Conservation (phyloP, 2,113 vertebrate species). For the Rhipidura dahli region DNA sequence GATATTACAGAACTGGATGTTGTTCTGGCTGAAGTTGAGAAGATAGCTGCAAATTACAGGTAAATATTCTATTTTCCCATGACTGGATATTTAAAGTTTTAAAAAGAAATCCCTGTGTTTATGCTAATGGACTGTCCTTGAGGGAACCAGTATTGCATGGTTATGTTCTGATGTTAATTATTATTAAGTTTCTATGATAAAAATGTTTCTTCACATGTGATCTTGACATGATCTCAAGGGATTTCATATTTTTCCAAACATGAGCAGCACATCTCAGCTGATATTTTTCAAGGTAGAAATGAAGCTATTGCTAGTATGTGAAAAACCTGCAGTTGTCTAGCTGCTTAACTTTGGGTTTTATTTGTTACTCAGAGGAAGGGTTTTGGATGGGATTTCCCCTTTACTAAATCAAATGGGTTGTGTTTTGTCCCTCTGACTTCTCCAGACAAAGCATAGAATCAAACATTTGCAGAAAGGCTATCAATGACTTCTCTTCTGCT, state of each 20-base stretch:
- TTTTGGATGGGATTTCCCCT: neutral
- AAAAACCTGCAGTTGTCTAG: neutral
- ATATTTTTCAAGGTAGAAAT: neutral
- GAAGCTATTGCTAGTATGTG: neutral
- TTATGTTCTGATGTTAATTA: neutral
- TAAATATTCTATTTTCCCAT: slow-evolving; percentile 47
- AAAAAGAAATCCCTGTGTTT: neutral
- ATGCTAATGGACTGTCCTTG: neutral
- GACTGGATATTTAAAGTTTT: neutral
- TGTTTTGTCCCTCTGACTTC: slow-evolving; percentile 4
- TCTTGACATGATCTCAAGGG: neutral
- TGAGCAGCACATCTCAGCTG: neutral
- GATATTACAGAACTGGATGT: slow-evolving; percentile 75
- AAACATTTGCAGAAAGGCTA: slow-evolving; percentile 57
- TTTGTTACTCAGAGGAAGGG: neutral
- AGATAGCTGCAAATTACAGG: slow-evolving; percentile 68
- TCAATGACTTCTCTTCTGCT: slow-evolving; percentile 71
- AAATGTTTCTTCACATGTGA: neutral
- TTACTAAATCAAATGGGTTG: neutral
- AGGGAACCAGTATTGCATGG: neutral
- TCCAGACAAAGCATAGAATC: slow-evolving; percentile 77
- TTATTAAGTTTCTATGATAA: neutral
- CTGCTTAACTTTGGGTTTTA: neutral
- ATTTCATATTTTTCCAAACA: neutral
- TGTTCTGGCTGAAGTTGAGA: slow-evolving; percentile 73